These are phyloP conservation scores for Arothron firmamentum DNA, from an alignment of 2,113 vertebrate genomes.

Conservation along the genomic window DNA sequence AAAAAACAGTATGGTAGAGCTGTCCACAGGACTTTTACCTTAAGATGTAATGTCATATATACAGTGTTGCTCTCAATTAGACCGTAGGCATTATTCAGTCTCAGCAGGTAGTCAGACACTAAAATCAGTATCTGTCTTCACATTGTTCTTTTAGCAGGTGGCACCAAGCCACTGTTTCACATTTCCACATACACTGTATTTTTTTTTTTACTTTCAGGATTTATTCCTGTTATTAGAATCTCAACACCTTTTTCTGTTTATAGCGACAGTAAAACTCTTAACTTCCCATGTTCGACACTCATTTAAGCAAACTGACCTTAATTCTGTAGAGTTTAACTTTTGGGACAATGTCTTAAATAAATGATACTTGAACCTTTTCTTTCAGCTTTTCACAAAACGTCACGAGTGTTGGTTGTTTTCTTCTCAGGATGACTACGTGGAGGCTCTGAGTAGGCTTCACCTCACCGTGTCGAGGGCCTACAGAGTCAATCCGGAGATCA, in stretches of 20 bases:
- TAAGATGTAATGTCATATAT: conserved; percentile 27
- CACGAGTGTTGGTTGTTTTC: neutral
- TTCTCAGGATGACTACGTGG: conserved; percentile 96
- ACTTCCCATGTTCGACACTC: too few species aligned
- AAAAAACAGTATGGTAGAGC: conserved; percentile 1
- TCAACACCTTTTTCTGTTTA: neutral
- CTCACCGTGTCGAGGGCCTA: conserved; percentile 97
- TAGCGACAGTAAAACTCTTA: neutral
- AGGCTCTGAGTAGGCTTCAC: conserved; percentile 93
- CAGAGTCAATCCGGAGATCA: conserved; percentile 97
- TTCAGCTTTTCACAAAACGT: too few species aligned
- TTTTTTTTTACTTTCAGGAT: neutral
- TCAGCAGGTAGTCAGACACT: conserved; percentile 19
- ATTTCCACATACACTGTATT: conserved; percentile 9
- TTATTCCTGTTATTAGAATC: neutral
- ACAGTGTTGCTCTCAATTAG: conserved; percentile 18
- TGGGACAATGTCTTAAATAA: too few species aligned
- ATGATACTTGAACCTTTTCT: too few species aligned
- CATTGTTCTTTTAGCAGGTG: conserved; percentile 5
- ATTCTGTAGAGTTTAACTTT: too few species aligned
- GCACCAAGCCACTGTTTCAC: conserved; percentile 20
- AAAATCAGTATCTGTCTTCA: conserved; percentile 3
- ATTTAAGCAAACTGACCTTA: too few species aligned
- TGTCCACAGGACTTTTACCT: conserved; percentile 21
- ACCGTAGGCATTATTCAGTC: conserved; percentile 38